These are phyloP conservation scores for Drosophila dunni DNA, from an alignment of 1,140 invertebrate species.

Conservation along the genomic window DNA sequence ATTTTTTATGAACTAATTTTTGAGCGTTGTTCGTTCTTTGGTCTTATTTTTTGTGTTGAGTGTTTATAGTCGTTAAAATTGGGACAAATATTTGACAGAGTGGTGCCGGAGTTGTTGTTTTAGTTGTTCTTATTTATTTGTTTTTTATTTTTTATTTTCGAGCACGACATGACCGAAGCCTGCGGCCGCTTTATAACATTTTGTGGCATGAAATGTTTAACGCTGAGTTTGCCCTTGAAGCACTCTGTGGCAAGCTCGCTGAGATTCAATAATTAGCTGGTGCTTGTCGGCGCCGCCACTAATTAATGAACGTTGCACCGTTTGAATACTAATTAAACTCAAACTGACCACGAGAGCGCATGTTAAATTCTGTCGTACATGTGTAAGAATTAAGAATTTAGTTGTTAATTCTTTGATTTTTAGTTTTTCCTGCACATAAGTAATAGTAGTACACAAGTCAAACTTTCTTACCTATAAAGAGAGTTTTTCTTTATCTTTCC, in stretches of 20 bases:
- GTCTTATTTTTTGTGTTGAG: slow-evolving; percentile 37
- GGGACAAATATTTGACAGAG: slow-evolving; percentile 80
- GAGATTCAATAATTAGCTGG: slow-evolving; percentile 63
- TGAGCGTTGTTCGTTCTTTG: slow-evolving; percentile 21
- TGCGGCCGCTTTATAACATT: slow-evolving; percentile 41
- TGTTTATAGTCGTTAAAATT: slow-evolving; percentile 83
- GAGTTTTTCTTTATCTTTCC: too few relatives aligned
- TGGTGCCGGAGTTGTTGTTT: slow-evolving; percentile 36
- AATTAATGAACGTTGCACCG: slow-evolving; percentile 69
- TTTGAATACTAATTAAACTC: slow-evolving; percentile 73
- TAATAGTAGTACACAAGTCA: too few relatives aligned
- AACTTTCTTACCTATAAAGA: too few relatives aligned
- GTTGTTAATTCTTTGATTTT: too few relatives aligned
- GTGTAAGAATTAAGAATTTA: too few relatives aligned
- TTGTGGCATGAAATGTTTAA: slow-evolving; percentile 48
- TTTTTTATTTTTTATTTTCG: slow-evolving; percentile 32
- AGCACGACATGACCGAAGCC: slow-evolving; percentile 62
- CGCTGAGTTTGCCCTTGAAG: slow-evolving; percentile 51
- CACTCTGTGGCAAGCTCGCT: slow-evolving; percentile 44
- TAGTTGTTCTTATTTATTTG: slow-evolving; percentile 29
- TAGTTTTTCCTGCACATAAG: too few relatives aligned
- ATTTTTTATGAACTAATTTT: slow-evolving; percentile 53
- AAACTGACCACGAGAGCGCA: slow-evolving; percentile 39
- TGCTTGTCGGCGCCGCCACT: slow-evolving; percentile 54
- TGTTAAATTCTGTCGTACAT: slow-evolving; percentile 1